A percentile compares a stretch with the other conserved stretches of the same genome.
Evolutionary conservation across 2,797 vertebrate species (phyloP).

Genomic region (Hylomyscus alleni): DNA sequence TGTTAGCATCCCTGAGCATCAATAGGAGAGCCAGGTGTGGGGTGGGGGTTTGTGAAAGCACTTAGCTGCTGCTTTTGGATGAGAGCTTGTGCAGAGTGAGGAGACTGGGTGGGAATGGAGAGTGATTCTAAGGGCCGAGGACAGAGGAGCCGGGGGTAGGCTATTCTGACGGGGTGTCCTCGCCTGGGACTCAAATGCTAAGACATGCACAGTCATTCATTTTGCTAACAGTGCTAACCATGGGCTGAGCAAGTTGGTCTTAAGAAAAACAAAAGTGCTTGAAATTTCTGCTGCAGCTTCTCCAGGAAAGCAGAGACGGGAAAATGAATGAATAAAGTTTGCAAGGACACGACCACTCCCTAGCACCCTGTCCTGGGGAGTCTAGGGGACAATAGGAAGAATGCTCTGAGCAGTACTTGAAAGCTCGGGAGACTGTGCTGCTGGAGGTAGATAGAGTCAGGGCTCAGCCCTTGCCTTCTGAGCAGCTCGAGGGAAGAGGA

Average conservation of each 20-base stretch:
- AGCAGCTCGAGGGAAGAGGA: not conserved
- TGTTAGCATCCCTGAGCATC: not conserved
- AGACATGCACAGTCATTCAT: not conserved
- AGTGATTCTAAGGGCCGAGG: too few relatives aligned
- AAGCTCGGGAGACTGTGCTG: not conserved
- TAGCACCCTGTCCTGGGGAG: too few relatives aligned
- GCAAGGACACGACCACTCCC: not conserved
- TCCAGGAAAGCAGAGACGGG: not conserved
- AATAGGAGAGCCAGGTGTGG: accelerated
- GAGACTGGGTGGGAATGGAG: not conserved
- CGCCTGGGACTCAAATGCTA: not conserved
- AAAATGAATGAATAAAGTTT: not conserved
- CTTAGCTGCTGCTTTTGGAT: not conserved
- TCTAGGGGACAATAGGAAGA: not conserved
- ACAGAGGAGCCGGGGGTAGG: not conserved
- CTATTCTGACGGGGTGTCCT: not conserved
- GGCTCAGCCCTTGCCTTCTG: not conserved
- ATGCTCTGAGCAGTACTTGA: not conserved
- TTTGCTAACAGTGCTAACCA: not conserved
- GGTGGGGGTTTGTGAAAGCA: not conserved
- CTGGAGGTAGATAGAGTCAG: not conserved
- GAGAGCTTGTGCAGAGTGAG: not conserved
- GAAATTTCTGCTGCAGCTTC: not conserved
- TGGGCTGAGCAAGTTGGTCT: not conserved
- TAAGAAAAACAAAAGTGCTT: not conserved